Evolutionary conservation across 2,113 vertebrate species (phyloP), one percentile per base, ranked within the genome.

Genomic region (Mus pahari): DNA sequence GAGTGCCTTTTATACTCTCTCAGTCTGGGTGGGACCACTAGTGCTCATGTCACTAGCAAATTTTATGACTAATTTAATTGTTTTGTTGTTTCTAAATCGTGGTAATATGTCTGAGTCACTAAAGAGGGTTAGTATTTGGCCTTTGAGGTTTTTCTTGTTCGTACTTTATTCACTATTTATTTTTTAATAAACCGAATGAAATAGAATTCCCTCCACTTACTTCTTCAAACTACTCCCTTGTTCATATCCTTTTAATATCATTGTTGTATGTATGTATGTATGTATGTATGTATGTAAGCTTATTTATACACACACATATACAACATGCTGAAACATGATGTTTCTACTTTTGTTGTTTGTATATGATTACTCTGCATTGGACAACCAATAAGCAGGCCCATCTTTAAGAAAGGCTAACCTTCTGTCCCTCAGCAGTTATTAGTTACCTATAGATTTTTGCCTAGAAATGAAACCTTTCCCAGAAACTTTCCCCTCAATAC

Each of bases 51-150:
- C 19, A n/a, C 8, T 93, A 71, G 60, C 42, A 62, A 77, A 66
- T 89, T 73, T 95, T 42, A 39, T 95, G 90, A 92, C 62, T 86
- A n/a, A 79, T 70, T 3, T 82, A 87, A 89, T 94, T 78, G 36
- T 19, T 74, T 83, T 73, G 50, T 55, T 89, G 50, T 68, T 92
- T 89, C 36, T 75, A 33, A 45, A 5, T 26, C 2, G 1, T 33
- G 26, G 62, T 33, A 66, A 83, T 71, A 0, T 33, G 28, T 58
- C 19, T 16, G 31, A 70, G 13, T 12, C 58, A 26, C 82, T 77
- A 86, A 45, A 28, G 4, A 74, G 6, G 4, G 1, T 82, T 60
- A 26, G n/a, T 58, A 79, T 39, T 28, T 86, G 45, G 17, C 33
- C 42, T 70, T 12, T 86, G 11, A 50, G 19, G 64, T 45, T 9